A percentile compares a stretch with the other conserved stretches of the same genome.
Evolutionary conservation across 2,888 invertebrate species (phyloP).

Genomic region (Hydrotaea diabolus): DNA sequence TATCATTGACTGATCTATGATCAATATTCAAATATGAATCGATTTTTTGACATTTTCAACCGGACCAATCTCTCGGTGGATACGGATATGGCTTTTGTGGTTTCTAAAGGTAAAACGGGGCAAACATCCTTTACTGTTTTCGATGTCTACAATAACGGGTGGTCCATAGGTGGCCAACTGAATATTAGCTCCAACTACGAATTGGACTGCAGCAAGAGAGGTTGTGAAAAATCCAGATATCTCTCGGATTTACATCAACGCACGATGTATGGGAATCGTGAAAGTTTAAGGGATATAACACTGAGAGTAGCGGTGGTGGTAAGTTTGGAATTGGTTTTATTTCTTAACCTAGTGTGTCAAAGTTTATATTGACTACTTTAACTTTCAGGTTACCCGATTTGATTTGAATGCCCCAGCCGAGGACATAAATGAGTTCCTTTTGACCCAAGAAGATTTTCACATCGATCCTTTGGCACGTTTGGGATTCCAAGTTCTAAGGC

Average conservation of each 20-base stretch:
- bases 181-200: constrained; percentile 76
- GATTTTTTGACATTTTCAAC: constrained; percentile 69
- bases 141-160: constrained; percentile 79
- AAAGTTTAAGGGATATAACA: constrained; percentile 73
- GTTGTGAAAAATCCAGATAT: constrained; percentile 69
- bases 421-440: constrained; percentile 69
- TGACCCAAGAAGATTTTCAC: constrained; percentile 69
- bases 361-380: too few relatives aligned
- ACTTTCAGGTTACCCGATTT: constrained; percentile 69
- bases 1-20: constrained; percentile 76
- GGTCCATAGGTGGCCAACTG: constrained; percentile 75
- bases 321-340: constrained; percentile 55
- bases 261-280: constrained; percentile 73
- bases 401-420: constrained; percentile 70
- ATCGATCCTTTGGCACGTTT: constrained; percentile 73
- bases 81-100: constrained; percentile 74
- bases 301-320: constrained; percentile 76
- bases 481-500: constrained; percentile 71
- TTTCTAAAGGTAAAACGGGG: neutral
- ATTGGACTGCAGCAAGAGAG: constrained; percentile 69
- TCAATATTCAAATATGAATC: constrained; percentile 60
- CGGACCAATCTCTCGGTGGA: constrained; percentile 74
- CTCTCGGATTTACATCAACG: constrained; percentile 71
- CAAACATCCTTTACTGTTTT: constrained; percentile 68
- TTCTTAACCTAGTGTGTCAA: neutral